A percentile compares a stretch with the other conserved stretches of the same genome.
phyloP scores from a whole-genome alignment of 2,113 vertebrate species.

The Callipepla californica region DNA sequence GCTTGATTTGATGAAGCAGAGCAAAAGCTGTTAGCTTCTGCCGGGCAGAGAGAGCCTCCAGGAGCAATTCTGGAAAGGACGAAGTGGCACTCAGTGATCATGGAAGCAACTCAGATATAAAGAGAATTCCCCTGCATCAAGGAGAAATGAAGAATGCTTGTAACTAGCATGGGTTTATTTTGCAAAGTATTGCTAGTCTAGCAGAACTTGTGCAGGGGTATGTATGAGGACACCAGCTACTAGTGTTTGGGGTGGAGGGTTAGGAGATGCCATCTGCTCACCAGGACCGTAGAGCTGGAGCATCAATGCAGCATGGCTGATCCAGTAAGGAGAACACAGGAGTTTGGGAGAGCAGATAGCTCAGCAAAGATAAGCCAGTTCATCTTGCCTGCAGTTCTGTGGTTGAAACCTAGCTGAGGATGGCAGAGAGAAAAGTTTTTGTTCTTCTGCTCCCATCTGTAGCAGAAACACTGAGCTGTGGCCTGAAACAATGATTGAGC shows the following conservation, averaged over 20 bases:
- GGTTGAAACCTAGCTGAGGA: not conserved
- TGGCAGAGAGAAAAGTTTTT: conserved; percentile 2
- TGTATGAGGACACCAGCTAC: not conserved
- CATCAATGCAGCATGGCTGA: not conserved
- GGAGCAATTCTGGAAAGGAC: not conserved
- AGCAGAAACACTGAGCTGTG: no score
- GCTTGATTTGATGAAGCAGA: not conserved
- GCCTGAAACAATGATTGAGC: no score
- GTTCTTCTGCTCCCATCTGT: not conserved
- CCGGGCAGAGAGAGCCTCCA: not conserved
- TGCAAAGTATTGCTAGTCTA: not conserved
- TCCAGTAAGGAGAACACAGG: not conserved
- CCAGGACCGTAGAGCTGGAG: not conserved
- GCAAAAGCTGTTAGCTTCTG: not conserved
- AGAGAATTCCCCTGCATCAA: not conserved
- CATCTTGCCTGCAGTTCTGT: not conserved
- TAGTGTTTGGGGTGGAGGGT: not conserved
- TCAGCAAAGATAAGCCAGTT: not conserved
- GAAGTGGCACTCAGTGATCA: not conserved
- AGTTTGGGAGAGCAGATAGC: not conserved
- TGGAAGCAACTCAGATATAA: not conserved
- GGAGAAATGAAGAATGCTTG: not conserved
- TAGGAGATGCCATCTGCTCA: not conserved
- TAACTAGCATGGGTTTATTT: not conserved
- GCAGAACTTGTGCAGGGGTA: rapidly evolving